Evolutionary conservation across 2,797 vertebrate genomes (phyloP), one percentile per base, ranked within the genome.

Genomic region (Lutjanus argentimaculatus): DNA sequence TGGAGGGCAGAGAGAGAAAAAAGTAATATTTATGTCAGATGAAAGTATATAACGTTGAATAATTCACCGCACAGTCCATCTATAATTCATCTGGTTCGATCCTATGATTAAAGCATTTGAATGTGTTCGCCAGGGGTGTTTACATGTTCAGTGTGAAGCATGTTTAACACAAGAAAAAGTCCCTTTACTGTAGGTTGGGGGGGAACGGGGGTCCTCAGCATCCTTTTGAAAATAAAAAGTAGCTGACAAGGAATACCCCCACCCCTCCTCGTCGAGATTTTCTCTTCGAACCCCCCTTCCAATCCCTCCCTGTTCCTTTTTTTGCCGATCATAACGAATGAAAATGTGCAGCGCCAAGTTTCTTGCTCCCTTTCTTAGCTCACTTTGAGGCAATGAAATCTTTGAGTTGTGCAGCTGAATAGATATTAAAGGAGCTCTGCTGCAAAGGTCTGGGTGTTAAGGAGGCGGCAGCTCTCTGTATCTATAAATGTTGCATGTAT

Each of bases 21-120:
- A 94, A 94, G 93, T 93, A 85, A 94, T 94, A 95, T 95, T 94
- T 94, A 94, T 95, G 95, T 95, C 92, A 95, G 94, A 94, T 95
- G 94, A 95, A 95, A 94, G 94, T 95, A 94, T 93, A 94, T 94
- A 93, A 94, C 72, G 72, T 86, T 95, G 91, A 95, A 95, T 95
- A 91, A 95, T 95, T 95, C 90, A 95, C 90, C 70, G 84, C 77
- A 49, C 66, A 25, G 82, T 88, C 77, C 92, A 95, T 95, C 84
- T 94, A 95, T 95, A 94, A 95, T 95, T 95, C 90, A 95, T 93
- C 84, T 90, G 85, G 84, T 95, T 94, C 93, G 91, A 95, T 95
- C 91, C 93, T 75, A 93, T 95, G 95, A 95, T 95, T 95, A 95
- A 94, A 95, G 92, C 91, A 85, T 92, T 85, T 92, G 90, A 94